Evolutionary conservation across 2,888 invertebrate species (phyloP).

Genomic region (Agonopterix subpropinquella): DNA sequence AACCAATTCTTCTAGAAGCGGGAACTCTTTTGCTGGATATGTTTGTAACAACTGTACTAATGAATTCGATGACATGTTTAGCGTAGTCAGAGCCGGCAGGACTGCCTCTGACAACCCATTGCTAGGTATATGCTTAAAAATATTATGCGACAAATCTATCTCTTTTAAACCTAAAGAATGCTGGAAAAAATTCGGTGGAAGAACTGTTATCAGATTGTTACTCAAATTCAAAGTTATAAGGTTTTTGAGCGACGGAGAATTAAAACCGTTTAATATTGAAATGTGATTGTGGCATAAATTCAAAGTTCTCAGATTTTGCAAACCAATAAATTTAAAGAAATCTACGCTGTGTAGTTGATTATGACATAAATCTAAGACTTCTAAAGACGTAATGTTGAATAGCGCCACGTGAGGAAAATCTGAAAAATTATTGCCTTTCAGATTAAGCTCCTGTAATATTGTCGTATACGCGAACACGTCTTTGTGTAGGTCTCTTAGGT

Average conservation of each 20-base stretch:
- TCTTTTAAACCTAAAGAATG: slow-evolving; percentile 82
- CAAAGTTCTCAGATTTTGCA: slow-evolving; percentile 83
- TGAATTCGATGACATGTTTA: slow-evolving; percentile 90
- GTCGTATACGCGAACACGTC: slow-evolving; percentile 84
- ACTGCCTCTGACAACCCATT: slow-evolving; percentile 84
- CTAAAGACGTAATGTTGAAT: slow-evolving; percentile 84
- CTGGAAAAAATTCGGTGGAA: slow-evolving; percentile 88
- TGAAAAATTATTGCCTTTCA: slow-evolving; percentile 83
- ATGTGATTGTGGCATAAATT: slow-evolving; percentile 85
- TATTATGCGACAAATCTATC: slow-evolving; percentile 86
- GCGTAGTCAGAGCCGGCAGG: slow-evolving; percentile 81
- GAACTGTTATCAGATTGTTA: slow-evolving; percentile 82
- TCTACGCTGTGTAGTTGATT: slow-evolving; percentile 84
- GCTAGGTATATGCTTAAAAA: slow-evolving; percentile 86
- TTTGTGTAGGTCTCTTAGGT: slow-evolving; percentile 79
- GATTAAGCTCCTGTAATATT: slow-evolving; percentile 84
- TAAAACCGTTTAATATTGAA: slow-evolving; percentile 84
- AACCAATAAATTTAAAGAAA: slow-evolving; percentile 84
- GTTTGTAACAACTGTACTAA: slow-evolving; percentile 84
- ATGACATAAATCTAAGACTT: slow-evolving; percentile 80
- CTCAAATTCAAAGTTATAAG: slow-evolving; percentile 85
- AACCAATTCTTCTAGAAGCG: slow-evolving; percentile 87
- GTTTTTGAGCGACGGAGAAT: slow-evolving; percentile 83
- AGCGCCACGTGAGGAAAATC: slow-evolving; percentile 88
- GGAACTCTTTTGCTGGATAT: slow-evolving; percentile 81